Evolutionary conservation across 1,140 invertebrate genomes (phyloP).

Genomic region (Drosophila pectinifera): DNA sequence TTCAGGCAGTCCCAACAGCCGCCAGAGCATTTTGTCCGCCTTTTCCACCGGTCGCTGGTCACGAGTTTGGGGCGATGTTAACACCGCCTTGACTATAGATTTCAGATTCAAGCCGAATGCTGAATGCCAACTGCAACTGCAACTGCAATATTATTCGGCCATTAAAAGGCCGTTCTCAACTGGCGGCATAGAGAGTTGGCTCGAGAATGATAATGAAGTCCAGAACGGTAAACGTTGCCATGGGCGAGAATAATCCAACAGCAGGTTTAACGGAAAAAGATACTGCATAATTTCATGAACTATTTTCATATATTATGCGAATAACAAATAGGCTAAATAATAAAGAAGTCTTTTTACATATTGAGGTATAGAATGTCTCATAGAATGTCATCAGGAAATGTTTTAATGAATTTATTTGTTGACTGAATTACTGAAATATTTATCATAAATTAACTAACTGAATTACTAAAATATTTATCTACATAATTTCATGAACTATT

Average conservation of each 20-base stretch:
- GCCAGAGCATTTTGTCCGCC: constrained; percentile 33
- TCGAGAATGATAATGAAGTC: constrained; percentile 76
- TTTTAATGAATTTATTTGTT: not conserved
- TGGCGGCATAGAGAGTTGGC: constrained; percentile 20
- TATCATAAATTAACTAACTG: too few relatives aligned
- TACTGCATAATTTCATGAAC: constrained; percentile 27
- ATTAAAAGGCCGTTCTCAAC: constrained; percentile 66
- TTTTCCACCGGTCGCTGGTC: constrained; percentile 45
- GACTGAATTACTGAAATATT: not conserved
- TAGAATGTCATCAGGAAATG: not conserved
- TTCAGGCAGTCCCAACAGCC: constrained; percentile 58
- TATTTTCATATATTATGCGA: constrained; percentile 33
- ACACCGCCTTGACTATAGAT: constrained; percentile 65
- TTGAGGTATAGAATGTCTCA: not conserved
- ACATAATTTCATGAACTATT: constrained; percentile 32
- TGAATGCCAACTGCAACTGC: constrained; percentile 32
- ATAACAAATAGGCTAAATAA: constrained; percentile 20
- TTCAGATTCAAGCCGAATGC: constrained; percentile 44
- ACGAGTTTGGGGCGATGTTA: constrained; percentile 75
- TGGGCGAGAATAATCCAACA: constrained; percentile 37
- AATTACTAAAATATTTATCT: too few relatives aligned
- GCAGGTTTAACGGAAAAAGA: constrained; percentile 29
- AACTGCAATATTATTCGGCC: constrained; percentile 76
- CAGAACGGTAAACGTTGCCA: constrained; percentile 66
- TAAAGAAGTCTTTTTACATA: constrained; percentile 6